Conservation (phyloP, 1,140 invertebrate species). For the Brachionus plicatilis region DNA sequence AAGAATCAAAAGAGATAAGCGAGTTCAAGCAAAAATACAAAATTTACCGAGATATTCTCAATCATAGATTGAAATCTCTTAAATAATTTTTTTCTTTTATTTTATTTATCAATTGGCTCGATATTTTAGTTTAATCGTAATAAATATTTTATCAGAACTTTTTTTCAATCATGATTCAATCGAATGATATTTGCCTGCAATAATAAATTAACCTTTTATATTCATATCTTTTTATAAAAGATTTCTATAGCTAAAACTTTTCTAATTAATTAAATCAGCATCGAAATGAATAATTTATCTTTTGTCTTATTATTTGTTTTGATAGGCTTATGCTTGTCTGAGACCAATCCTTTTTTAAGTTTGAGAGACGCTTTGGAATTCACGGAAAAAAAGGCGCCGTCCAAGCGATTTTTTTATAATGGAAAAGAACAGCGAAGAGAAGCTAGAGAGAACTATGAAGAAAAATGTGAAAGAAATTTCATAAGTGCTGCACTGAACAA, state of each 20-base stretch:
- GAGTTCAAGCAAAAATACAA: conserved; percentile 19
- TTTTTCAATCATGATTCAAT: neutral
- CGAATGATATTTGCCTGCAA: neutral
- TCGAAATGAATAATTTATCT: neutral
- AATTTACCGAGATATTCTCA: neutral
- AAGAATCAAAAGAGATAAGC: conserved; percentile 10
- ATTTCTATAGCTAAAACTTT: neutral
- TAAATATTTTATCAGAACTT: neutral
- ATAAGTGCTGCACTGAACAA: neutral
- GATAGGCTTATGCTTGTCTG: neutral
- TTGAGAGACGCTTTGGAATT: conserved; percentile 34
- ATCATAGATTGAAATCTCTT: neutral
- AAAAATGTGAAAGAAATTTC: conserved; percentile 35
- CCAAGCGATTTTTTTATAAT: conserved; percentile 32
- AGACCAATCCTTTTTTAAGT: neutral
- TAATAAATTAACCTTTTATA: neutral
- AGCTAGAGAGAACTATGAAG: conserved; percentile 37
- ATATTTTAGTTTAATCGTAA: neutral
- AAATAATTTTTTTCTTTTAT: neutral
- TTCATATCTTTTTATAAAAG: neutral
- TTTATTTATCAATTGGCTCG: neutral
- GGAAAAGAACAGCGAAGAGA: conserved; percentile 31
- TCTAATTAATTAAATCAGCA: neutral
- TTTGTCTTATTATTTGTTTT: neutral
- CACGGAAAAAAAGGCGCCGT: neutral